Percentiles rank a stretch among this genome's conserved stretches.
These are phyloP conservation scores for Upupa epops DNA, from an alignment of 2,113 vertebrate species.

Conservation along the genomic window DNA sequence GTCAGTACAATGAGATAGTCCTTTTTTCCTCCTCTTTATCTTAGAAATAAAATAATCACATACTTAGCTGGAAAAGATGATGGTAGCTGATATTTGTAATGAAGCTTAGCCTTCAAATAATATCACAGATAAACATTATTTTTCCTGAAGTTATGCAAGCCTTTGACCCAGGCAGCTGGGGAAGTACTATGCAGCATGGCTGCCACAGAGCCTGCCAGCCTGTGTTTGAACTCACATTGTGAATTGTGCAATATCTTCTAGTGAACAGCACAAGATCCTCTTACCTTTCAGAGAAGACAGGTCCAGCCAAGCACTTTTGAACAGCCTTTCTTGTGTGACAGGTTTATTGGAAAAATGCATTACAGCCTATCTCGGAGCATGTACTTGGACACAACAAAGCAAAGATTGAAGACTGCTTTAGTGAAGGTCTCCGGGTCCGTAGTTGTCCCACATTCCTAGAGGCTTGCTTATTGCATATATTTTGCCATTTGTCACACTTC, in stretches of 20 bases:
- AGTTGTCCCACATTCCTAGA: not conserved
- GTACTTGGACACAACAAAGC: not conserved
- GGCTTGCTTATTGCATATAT: not conserved
- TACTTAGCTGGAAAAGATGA: not conserved
- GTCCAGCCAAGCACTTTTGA: not conserved
- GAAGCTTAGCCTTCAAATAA: not conserved
- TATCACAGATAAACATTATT: not conserved
- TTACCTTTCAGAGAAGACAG: not conserved
- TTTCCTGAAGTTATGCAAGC: not conserved
- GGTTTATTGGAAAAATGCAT: not conserved
- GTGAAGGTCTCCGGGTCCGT: not conserved
- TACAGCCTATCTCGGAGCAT: not conserved
- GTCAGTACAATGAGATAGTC: not conserved
- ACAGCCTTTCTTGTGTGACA: not conserved
- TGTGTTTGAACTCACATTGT: not conserved
- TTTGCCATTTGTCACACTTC: not conserved
- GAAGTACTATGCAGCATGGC: not conserved
- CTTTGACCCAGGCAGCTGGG: constrained; percentile 4
- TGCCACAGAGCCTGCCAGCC: constrained; percentile 48
- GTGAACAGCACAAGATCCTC: constrained; percentile 34
- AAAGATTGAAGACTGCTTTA: not conserved
- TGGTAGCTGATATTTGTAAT: not conserved
- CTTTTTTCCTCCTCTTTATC: not conserved
- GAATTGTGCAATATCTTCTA: constrained; percentile 22
- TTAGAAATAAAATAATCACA: not conserved